phyloP scores from a whole-genome alignment of 2,113 vertebrate genomes.

The cat (Felis catus) region DNA sequence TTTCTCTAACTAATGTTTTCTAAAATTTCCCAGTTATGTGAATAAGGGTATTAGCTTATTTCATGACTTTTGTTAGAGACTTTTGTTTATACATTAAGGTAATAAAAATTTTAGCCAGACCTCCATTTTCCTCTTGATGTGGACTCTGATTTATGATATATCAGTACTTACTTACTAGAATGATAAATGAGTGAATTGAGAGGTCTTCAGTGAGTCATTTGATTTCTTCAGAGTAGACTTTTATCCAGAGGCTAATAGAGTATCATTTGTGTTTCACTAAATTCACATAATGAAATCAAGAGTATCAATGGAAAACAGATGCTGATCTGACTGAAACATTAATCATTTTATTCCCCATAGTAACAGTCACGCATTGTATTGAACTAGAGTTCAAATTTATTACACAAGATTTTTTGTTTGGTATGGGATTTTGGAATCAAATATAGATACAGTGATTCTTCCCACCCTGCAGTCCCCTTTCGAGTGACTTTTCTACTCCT shows the following conservation, averaged over 20 bases:
- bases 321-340: background rate
- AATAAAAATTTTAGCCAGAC: constrained; percentile 18
- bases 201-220: background rate
- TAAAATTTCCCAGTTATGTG: background rate
- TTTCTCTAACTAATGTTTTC: background rate
- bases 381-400: constrained; percentile 10
- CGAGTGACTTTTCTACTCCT: background rate
- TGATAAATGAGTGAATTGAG: background rate
- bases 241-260: background rate
- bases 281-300: background rate
- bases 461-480: background rate
- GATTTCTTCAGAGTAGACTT: constrained; percentile 31
- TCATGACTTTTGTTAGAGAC: background rate
- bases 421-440: background rate
- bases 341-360: constrained; percentile 29
- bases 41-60: background rate
- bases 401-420: background rate
- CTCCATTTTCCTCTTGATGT: background rate
- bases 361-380: background rate
- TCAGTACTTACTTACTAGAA: background rate
- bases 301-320: constrained; percentile 45
- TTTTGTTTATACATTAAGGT: background rate
- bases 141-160: background rate
- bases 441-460: background rate
- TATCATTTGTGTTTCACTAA: background rate